Base-by-base conservation (phyloP, 2,113 vertebrate genomes). In the Rhombomys opimus region DNA sequence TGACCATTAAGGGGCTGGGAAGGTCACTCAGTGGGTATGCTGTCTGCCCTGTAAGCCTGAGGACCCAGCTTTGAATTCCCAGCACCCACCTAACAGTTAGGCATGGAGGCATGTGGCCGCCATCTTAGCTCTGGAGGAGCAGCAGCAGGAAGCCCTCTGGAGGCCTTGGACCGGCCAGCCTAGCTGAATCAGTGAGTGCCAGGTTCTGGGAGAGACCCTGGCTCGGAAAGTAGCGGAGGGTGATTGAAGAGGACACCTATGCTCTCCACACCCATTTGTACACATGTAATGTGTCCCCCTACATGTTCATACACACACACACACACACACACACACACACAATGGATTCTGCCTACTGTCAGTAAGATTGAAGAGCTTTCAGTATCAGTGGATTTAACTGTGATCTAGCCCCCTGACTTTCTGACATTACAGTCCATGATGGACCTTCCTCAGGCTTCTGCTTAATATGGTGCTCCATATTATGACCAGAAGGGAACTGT, bases 281-380 rank as follows among this genome's bases (percentile, higher is more conserved):
- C 30, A 8, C 18, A 15, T 52, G 18, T 35, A 4, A 9, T 9
- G 5, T 12, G 27, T 32, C 46, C 46, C 10, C 46, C 52, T 32
- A 35, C 65, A 30, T 85, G 65, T 68, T 52, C 50, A 50, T 6
- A 30, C 59, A 41, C 22, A 38, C 18, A 12, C 10, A 23, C 54
- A 89, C 54, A 73, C 59, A 46, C 32, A 89, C 76, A 85, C 41
- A 50, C 13, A 50, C 13, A 6, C 11, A 50, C 75, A 65, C 61
- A 52, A 91, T 57, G 5, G 78, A n/a, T 92, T 91, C 77, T 81
- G 27, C 65, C 65, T 92, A 32, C 61, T 61, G 35, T n/a, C 87
- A 75, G 63, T 78, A 30, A 96, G 76, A 13, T 94, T 30, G 32
- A 72, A 88, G 52, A 35, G 70, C 12, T 75, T 52, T 89, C 80